Evolutionary conservation across 2,888 invertebrate genomes (phyloP).

Genomic region (Temnothorax rugatulus): DNA sequence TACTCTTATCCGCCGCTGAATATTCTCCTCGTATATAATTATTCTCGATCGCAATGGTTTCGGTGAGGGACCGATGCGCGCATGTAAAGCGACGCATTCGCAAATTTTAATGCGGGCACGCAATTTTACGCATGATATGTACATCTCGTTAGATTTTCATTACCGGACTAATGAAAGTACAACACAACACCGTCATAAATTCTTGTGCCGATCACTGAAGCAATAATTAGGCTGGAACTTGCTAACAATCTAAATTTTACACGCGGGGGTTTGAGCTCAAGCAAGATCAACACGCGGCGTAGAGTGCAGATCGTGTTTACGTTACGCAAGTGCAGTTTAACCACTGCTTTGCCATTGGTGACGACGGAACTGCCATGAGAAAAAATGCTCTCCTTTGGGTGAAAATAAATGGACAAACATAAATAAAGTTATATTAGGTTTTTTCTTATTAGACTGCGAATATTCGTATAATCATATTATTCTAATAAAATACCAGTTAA

Average conservation of each 20-base stretch:
- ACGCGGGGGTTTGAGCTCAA: constrained; percentile 60
- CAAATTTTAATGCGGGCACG: not conserved
- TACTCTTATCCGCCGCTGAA: not conserved
- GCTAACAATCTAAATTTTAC: constrained; percentile 74
- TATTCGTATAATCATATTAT: not conserved
- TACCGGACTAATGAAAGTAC: constrained; percentile 69
- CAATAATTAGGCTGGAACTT: constrained; percentile 59
- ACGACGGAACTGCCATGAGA: constrained; percentile 38
- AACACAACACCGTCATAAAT: constrained; percentile 66
- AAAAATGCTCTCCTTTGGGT: constrained; percentile 8
- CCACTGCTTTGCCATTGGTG: constrained; percentile 49
- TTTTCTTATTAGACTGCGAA: not conserved
- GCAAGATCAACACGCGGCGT: constrained; percentile 69
- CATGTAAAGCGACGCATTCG: not conserved
- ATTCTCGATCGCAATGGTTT: not conserved
- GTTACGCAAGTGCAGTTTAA: constrained; percentile 58
- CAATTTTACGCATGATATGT: constrained; percentile 16
- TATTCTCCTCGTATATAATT: not conserved
- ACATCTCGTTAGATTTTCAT: constrained; percentile 52
- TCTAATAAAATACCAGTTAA: not conserved
- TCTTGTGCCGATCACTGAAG: constrained; percentile 62
- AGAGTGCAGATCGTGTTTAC: constrained; percentile 65
- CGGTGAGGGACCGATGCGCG: not conserved
- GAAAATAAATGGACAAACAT: constrained; percentile 8
- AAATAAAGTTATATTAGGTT: not conserved